A percentile compares a stretch with the other conserved stretches of the same genome.
phyloP scores from a whole-genome alignment of 2,113 vertebrate species.

The Eurypyga helias region DNA sequence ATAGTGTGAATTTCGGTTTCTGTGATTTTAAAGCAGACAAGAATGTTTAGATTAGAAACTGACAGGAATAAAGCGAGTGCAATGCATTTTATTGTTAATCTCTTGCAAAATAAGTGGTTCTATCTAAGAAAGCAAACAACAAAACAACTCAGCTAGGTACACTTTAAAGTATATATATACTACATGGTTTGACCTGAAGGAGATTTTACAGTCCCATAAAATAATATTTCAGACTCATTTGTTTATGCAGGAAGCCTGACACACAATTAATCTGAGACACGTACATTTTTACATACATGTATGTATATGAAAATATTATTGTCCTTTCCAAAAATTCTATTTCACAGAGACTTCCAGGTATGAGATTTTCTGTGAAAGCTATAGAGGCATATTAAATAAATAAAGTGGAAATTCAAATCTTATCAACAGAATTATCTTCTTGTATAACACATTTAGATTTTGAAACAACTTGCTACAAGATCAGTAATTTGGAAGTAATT shows the following conservation, averaged over 20 bases:
- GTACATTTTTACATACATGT: neutral
- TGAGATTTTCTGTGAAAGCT: neutral
- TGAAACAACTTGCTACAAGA: neutral
- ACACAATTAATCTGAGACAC: neutral
- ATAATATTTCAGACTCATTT: neutral
- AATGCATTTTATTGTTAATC: neutral
- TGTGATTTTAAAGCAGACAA: neutral
- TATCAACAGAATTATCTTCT: neutral
- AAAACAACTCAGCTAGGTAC: neutral
- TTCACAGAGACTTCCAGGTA: neutral
- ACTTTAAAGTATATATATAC: neutral
- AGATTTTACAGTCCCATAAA: neutral
- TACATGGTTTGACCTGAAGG: neutral
- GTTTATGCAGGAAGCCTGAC: neutral
- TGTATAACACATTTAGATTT: neutral
- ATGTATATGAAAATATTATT: neutral
- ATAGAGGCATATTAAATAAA: neutral
- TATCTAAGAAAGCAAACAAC: neutral
- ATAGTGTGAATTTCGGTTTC: rapidly evolving
- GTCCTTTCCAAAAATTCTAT: neutral
- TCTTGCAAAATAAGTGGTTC: neutral
- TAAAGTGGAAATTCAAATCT: neutral
- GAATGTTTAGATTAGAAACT: neutral
- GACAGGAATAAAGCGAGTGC: neutral
- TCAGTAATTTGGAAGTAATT: neutral